Conservation (phyloP, 1,140 invertebrate species). For the Nasonia longicornis region DNA sequence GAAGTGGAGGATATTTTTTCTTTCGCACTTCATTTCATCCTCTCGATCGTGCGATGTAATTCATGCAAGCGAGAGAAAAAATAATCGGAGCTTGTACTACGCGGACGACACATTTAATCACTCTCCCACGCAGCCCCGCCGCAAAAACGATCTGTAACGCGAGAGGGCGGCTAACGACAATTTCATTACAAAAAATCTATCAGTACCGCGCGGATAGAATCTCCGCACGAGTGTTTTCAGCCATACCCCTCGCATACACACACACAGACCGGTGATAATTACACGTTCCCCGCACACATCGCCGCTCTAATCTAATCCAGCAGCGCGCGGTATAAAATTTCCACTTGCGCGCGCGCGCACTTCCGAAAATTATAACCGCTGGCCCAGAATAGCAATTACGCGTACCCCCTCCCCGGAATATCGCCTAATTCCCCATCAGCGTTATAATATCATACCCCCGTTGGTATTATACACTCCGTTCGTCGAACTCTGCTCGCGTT, state of each 20-base stretch:
- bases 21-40: no score
- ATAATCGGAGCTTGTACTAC: no score
- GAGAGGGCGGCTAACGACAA: background rate
- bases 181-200: conserved; percentile 25
- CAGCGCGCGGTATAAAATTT: conserved; percentile 14
- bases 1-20: background rate
- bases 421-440: conserved; percentile 20
- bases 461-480: background rate
- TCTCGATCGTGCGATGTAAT: background rate
- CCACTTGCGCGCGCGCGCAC: conserved; percentile 24
- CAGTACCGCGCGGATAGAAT: conserved; percentile 24
- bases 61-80: no score
- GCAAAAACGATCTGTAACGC: background rate
- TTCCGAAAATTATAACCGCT: conserved; percentile 42
- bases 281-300: conserved; percentile 31
- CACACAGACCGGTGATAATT: conserved; percentile 23
- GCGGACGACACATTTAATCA: background rate
- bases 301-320: conserved; percentile 42
- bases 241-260: background rate
- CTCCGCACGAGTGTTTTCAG: background rate
- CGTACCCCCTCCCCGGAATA: background rate
- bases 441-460: background rate
- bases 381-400: conserved; percentile 16
- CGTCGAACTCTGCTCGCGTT: conserved; percentile 27
- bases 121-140: background rate